A percentile compares a stretch with the other conserved stretches of the same genome.
These are phyloP conservation scores for Zeus faber DNA, from an alignment of 2,113 vertebrate species.

Conservation along the genomic window DNA sequence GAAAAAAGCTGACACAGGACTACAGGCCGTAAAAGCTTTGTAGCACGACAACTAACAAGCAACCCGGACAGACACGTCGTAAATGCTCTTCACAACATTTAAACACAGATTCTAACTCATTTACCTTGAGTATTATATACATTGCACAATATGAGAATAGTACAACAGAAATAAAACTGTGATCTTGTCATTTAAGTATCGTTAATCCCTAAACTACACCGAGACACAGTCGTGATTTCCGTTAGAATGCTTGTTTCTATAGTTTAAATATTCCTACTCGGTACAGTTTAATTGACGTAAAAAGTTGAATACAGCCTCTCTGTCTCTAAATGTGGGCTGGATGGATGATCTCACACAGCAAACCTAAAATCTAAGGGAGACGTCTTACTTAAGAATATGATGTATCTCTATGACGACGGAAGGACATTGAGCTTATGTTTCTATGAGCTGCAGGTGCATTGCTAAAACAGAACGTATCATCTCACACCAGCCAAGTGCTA, in stretches of 20 bases:
- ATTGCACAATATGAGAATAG: neutral
- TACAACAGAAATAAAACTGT: neutral
- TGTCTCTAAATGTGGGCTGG: no score
- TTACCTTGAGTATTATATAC: neutral
- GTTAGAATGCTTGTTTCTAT: no score
- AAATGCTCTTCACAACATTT: neutral
- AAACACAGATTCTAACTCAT: neutral
- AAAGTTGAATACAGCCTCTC: no score
- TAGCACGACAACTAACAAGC: neutral
- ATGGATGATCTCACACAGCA: no score
- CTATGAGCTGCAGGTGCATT: slow-evolving; percentile 33
- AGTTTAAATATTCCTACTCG: no score
- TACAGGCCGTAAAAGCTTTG: neutral
- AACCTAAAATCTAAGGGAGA: no score
- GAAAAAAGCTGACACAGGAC: neutral
- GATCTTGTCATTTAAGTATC: neutral
- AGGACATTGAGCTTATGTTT: no score
- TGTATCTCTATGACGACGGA: no score
- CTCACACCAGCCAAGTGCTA: slow-evolving; percentile 18
- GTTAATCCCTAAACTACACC: neutral
- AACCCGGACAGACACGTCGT: neutral
- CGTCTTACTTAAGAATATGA: no score
- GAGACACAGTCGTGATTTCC: no score
- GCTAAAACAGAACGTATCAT: slow-evolving; percentile 28
- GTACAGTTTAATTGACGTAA: no score